Evolutionary conservation across 2,888 invertebrate genomes (phyloP), one percentile per base, ranked within the genome.

Genomic region (Torymus tubicola): DNA sequence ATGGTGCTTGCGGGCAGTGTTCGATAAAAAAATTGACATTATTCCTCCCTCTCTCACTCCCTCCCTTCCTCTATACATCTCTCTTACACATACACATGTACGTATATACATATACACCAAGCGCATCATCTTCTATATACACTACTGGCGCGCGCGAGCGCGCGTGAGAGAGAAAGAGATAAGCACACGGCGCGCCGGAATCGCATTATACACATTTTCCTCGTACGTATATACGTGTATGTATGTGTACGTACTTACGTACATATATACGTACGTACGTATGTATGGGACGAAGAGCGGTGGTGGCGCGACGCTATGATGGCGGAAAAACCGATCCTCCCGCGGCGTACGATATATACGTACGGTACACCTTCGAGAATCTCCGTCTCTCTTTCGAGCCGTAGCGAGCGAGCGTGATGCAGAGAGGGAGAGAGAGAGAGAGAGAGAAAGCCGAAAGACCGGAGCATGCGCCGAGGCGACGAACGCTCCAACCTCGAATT

Each of bases 381-480:
- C 21, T 31, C 14, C 18, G 18, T 21, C 50, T 11, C 31, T 14
- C 21, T 2, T 71, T 10, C 60, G 16, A 5, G 24, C 50, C 10
- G 52, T 12, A 4, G 2, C 64, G 2, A 11, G 24, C 31, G 69
- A 61, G 21, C 52, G 16, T 31, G 42, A 42, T 53, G 67, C 58
- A 21, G 13, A 21, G n/a, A n/a, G 72, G n/a, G 50, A n/a, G 61
- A 61, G 31, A 64, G 55, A 21, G 31, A 64, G 55, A 21, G 58
- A 64, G 71, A 67, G 74, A 74, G 69, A 78, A 50, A 42, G 70
- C 55, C 31, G 57, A 16, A 21, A 69, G 21, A 55, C 12, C 70
- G 84, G 77, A 73, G 81, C 81, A 81, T 81, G 81, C 81, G 81
- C 77, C 63, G 77, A 77, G 72, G 42, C 69, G 60, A 70, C 78